Evolutionary conservation across 1,140 invertebrate genomes (phyloP).

Genomic region (Batillaria attramentaria): DNA sequence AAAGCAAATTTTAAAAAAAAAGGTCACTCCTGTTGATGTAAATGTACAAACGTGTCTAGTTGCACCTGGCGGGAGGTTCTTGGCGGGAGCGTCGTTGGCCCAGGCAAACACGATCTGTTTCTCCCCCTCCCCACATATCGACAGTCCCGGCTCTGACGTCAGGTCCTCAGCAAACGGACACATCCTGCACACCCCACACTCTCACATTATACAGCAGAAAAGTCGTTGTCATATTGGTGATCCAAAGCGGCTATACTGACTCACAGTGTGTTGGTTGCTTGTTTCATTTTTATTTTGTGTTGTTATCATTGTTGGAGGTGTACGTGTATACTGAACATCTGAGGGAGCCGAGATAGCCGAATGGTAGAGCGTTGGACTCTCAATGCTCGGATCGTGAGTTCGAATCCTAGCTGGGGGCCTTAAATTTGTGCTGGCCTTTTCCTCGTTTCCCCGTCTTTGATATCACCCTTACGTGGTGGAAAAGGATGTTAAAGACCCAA

Average conservation of each 20-base stretch:
- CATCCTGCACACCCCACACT: conserved; percentile 41
- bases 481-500: too few relatives aligned
- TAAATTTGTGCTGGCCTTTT: too few relatives aligned
- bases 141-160: conserved; percentile 24
- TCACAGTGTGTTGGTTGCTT: neutral
- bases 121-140: conserved; percentile 51
- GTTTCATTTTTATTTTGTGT: neutral
- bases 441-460: too few relatives aligned
- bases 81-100: conserved; percentile 92
- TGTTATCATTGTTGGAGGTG: neutral
- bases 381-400: too few relatives aligned
- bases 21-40: too few relatives aligned
- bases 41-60: too few relatives aligned
- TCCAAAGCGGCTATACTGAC: neutral
- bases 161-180: conserved; percentile 62
- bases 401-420: too few relatives aligned
- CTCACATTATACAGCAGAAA: neutral
- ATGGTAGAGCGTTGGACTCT: too few relatives aligned
- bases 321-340: too few relatives aligned
- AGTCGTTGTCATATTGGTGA: neutral
- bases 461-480: too few relatives aligned
- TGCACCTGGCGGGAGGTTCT: conserved; percentile 84
- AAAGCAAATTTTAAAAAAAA: too few relatives aligned
- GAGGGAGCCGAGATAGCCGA: too few relatives aligned
- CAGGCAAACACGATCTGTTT: conserved; percentile 92